phyloP scores from a whole-genome alignment of 2,113 vertebrate species.

The Tauraco erythrolophus region DNA sequence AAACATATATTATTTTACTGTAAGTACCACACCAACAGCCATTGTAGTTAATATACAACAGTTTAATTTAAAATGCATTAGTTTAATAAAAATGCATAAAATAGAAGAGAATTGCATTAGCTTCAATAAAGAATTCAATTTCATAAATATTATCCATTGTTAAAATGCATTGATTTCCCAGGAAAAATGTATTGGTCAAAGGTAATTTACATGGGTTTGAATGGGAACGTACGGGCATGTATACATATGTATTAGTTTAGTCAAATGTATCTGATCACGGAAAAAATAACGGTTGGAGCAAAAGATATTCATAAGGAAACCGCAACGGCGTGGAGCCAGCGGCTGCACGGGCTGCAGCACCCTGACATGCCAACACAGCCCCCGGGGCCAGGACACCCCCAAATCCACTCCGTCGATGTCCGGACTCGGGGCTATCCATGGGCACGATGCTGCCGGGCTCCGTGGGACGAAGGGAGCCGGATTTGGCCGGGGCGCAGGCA shows the following conservation, averaged over 20 bases:
- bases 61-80: conserved; percentile 87
- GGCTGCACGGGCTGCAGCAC: background rate
- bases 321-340: background rate
- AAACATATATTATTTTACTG: conserved; percentile 79
- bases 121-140: conserved; percentile 82
- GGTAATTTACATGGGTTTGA: conserved; percentile 77
- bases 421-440: rapidly evolving
- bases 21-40: conserved; percentile 81
- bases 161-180: conserved; percentile 84
- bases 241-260: conserved; percentile 77
- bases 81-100: conserved; percentile 86
- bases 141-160: conserved; percentile 83
- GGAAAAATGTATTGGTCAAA: conserved; percentile 80
- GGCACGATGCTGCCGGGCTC: background rate
- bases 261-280: conserved; percentile 56
- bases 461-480: background rate
- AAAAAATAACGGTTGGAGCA: background rate
- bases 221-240: conserved; percentile 53
- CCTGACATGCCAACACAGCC: rapidly evolving
- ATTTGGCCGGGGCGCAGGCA: background rate
- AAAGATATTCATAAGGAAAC: background rate
- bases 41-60: conserved; percentile 81
- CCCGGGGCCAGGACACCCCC: background rate
- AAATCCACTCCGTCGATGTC: rapidly evolving
- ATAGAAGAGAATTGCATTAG: conserved; percentile 80